These are phyloP conservation scores for Diabrotica virgifera DNA, from an alignment of 1,140 invertebrate genomes.

Conservation along the genomic window DNA sequence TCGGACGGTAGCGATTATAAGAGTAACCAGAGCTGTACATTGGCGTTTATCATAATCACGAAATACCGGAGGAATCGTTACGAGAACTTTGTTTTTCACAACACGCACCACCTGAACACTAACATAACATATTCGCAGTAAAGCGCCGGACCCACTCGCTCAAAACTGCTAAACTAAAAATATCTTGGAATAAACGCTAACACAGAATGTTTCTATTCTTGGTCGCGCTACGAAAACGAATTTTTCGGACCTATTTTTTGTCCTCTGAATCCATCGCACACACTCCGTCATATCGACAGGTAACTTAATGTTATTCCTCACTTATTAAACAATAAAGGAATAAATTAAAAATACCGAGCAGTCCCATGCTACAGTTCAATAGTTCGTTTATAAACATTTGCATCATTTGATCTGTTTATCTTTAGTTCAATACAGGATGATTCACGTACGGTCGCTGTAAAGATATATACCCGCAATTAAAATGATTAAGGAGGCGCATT, in stretches of 20 bases:
- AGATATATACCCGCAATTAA: neutral
- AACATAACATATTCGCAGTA: constrained; percentile 16
- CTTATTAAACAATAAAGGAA: neutral
- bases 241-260: neutral
- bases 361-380: neutral
- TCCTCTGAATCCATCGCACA: neutral
- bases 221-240: constrained; percentile 10
- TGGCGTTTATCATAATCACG: constrained; percentile 27
- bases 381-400: neutral
- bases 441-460: neutral
- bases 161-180: constrained; percentile 50
- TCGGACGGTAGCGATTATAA: constrained; percentile 37
- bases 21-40: constrained; percentile 42
- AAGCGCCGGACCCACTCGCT: constrained; percentile 30
- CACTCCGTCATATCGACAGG: neutral
- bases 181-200: constrained; percentile 29
- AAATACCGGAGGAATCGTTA: neutral
- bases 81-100: constrained; percentile 2
- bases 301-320: neutral
- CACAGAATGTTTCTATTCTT: constrained; percentile 19
- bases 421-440: neutral
- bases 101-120: constrained; percentile 12
- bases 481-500: neutral
- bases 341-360: neutral
- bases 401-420: neutral